Conservation (phyloP, 2,797 vertebrate species). For the Denticeps clupeoides region DNA sequence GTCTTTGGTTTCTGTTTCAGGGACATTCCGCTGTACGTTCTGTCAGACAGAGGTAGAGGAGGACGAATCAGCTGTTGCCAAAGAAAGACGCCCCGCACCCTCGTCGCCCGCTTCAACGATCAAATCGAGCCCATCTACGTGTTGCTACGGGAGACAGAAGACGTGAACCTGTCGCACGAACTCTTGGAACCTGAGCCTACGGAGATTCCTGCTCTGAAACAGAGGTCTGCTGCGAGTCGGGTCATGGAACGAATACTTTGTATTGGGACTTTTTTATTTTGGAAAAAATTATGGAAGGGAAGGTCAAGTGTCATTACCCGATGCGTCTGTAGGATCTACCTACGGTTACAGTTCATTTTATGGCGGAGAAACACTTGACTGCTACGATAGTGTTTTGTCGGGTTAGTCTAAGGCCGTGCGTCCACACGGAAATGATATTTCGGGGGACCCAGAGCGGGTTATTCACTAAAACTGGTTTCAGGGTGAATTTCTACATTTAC, state of each 20-base stretch:
- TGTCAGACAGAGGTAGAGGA: slow-evolving; percentile 95
- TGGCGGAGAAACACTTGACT: no score
- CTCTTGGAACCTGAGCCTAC: slow-evolving; percentile 89
- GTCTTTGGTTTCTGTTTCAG: slow-evolving; percentile 40
- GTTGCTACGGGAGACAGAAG: slow-evolving; percentile 85
- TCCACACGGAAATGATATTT: no score
- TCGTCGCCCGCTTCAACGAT: slow-evolving; percentile 93
- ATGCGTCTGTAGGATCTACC: no score
- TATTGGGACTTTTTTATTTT: neutral
- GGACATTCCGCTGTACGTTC: slow-evolving; percentile 91
- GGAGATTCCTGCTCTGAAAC: slow-evolving; percentile 88
- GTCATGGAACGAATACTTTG: neutral
- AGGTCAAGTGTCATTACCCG: no score
- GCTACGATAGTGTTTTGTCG: no score
- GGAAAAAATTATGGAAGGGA: no score
- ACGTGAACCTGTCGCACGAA: slow-evolving; percentile 85
- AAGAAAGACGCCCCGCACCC: slow-evolving; percentile 88
- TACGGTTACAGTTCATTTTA: no score
- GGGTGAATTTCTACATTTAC: no score
- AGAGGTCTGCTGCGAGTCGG: slow-evolving; percentile 62
- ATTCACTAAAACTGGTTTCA: no score
- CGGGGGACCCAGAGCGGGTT: no score
- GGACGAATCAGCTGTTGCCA: slow-evolving; percentile 82
- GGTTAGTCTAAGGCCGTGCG: no score
- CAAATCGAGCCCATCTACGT: slow-evolving; percentile 96